Base-by-base conservation (phyloP, 2,797 vertebrate genomes). In the Graptemys geographica region DNA sequence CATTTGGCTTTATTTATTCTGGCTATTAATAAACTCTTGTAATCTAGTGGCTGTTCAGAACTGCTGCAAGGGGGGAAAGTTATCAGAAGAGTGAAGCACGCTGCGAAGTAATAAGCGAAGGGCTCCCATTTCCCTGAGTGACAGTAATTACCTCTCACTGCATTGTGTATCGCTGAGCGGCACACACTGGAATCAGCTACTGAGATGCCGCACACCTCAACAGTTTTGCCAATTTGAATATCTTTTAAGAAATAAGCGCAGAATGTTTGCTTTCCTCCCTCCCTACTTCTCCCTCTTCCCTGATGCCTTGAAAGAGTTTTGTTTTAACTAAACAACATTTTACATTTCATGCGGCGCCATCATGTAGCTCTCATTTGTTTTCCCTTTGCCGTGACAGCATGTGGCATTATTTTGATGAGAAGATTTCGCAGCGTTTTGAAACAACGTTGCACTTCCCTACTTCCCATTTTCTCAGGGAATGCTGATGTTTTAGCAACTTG, bases 381-480 rank as follows among this genome's bases (percentile, higher is more conserved):
- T 96, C 95, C 86, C 95, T 94, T 25, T 0, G 1, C 89, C 1
- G 4, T 96, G 96, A 97, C 97, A 96, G 90, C 41, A 89, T 80
- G 96, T 96, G 97, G 94, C 96, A 94, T 59, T 97, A 84, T 97
- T 97, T 93, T 97, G 97, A 97, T 94, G 90, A 89, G 96, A 97
- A 97, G 96, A 97, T 97, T 96, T 91, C 81, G 89, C 91, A 94
- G 96, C 94, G 21, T 80, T 96, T 90, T 65, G 91, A 96, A 96
- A 76, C 0, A 3, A 56, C 82, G 78, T 65, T 94, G 65, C n/a
- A 11, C n/a, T 72, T 23, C 65, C 65, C 92, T 84, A 27, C 47
- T 92, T 81, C 87, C 89, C 92, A 94, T 86, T 82, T 84, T 53
- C 80, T 9, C 59, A 74, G 65, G n/a, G n/a, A 72, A 72, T 11